Evolutionary conservation across 2,113 vertebrate species (phyloP).

Genomic region (Prionailurus viverrinus): DNA sequence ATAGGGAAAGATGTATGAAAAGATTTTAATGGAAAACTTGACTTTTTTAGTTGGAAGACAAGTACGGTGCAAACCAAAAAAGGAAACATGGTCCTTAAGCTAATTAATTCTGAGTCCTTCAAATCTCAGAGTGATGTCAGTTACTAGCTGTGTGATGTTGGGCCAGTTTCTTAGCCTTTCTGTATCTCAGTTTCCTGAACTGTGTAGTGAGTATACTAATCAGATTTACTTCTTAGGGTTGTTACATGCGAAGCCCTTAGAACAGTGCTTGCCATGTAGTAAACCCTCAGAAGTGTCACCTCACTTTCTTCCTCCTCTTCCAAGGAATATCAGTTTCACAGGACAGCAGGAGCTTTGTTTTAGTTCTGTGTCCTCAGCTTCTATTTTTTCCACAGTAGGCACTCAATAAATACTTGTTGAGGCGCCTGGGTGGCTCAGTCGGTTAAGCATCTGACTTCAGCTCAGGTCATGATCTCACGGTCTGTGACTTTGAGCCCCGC

Average conservation of each 20-base stretch:
- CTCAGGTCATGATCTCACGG: too few species aligned
- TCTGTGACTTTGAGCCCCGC: too few species aligned
- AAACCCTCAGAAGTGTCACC: neutral
- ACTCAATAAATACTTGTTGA: constrained; percentile 29
- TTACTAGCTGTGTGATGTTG: neutral
- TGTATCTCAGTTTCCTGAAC: neutral
- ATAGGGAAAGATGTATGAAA: neutral
- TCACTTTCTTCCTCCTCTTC: neutral
- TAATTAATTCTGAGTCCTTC: neutral
- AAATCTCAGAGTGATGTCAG: neutral
- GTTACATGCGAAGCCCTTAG: neutral
- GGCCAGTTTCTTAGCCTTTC: neutral
- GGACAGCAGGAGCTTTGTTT: neutral
- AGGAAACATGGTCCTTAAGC: neutral
- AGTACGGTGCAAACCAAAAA: neutral
- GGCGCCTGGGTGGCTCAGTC: too few species aligned
- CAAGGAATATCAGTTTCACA: neutral
- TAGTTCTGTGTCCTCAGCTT: neutral
- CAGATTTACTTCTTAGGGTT: neutral
- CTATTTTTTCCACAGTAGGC: neutral
- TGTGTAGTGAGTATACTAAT: neutral
- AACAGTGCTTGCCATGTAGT: neutral
- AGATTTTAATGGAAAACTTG: constrained; percentile 17
- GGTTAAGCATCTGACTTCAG: too few species aligned
- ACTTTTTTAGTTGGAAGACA: constrained; percentile 49